These are phyloP conservation scores for Liposcelis brunnea DNA, from an alignment of 2,888 invertebrate species.

Conservation along the genomic window DNA sequence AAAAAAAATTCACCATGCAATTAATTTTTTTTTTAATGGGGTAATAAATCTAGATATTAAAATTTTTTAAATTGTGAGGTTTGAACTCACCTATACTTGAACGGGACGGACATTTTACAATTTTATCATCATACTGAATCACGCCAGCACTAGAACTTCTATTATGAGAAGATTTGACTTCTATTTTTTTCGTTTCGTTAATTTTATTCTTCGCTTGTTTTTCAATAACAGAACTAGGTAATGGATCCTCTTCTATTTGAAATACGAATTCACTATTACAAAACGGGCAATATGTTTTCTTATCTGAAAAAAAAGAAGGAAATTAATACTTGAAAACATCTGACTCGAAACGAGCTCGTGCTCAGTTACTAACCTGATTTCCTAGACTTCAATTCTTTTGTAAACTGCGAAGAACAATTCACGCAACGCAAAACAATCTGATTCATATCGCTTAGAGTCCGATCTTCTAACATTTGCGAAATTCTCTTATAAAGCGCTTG, in stretches of 20 bases:
- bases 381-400: constrained; percentile 12
- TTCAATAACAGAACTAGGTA: background rate
- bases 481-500: background rate
- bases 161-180: constrained; percentile 13
- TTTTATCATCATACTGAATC: constrained; percentile 13
- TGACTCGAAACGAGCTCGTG: background rate
- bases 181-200: constrained; percentile 11
- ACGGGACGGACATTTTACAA: constrained; percentile 21
- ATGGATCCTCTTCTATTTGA: constrained; percentile 28
- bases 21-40: too few species aligned
- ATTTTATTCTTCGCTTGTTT: constrained; percentile 15
- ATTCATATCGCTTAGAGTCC: constrained; percentile 27
- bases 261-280: constrained; percentile 40
- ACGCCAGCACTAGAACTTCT: constrained; percentile 12
- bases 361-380: constrained; percentile 7
- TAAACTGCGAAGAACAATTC: constrained; percentile 31
- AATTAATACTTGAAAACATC: background rate
- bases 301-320: constrained; percentile 14
- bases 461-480: constrained; percentile 14
- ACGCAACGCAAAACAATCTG: constrained; percentile 38
- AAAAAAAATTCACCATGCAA: too few species aligned
- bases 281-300: constrained; percentile 32
- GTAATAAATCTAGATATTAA: background rate
- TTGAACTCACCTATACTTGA: constrained; percentile 27
- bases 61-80: background rate